Evolutionary conservation across 2,113 vertebrate species (phyloP), one percentile per base, ranked within the genome.

Genomic region (Ondatra zibethicus): DNA sequence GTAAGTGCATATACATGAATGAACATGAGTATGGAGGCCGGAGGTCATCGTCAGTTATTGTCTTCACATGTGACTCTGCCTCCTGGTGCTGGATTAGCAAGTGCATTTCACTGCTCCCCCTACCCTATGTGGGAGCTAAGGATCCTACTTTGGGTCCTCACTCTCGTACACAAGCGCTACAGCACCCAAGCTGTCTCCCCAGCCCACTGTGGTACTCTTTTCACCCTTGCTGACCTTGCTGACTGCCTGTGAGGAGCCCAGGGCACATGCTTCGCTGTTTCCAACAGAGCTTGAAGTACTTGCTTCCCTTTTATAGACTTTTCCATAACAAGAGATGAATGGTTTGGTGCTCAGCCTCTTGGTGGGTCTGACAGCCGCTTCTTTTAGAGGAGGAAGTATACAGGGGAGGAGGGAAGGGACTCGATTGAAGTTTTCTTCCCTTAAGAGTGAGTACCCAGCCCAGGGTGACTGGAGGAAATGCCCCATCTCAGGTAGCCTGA

Each of bases 311-410:
- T 91, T 33, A 47, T 61, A 82, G 50, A 17, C 63, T 95, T 96
- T 96, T 97, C 45, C 75, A 85, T 82, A 55, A n/a, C 47, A 96
- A 68, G 11, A 89, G 7, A 96, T 77, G 77, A 85, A 63, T 7
- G 47, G 25, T 23, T 78, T 92, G 68, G 36, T 89, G 93, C 96
- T 91, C 66, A 76, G 75, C 90, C 10, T 92, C 39, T 94, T 12
- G n/a, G 91, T 82, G 86, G 47, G 39, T 63, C 45, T n/a, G 39
- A 82, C 29, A 94, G 11, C 87, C 3, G 6, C 36, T 39, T 70
- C 82, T 52, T 96, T 16, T 47, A 76, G 70, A 92, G 16, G 95
- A 33, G n/a, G 77, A 25, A 63, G 17, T 8, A 33, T 2, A 61
- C 25, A n/a, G 25, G 8, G 27, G 39, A n/a, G 13, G 29, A n/a